Evolutionary conservation across 30 jellyfish, hydroid and myxozoan genomes (phyloP).

Genomic region (Euphysa ruthae): DNA sequence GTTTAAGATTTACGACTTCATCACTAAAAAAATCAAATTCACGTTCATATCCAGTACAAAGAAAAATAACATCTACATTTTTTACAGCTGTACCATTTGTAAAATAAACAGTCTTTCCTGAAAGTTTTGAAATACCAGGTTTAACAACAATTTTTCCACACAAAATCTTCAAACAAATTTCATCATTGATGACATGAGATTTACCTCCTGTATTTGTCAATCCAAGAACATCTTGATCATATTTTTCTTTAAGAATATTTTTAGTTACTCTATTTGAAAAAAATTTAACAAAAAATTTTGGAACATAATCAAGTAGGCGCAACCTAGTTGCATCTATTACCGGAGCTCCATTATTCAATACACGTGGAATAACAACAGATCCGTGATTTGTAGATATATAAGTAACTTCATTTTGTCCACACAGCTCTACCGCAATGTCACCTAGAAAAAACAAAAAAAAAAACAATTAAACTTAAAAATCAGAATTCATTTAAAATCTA

Average conservation of each 20-base stretch:
- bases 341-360: slow-evolving; percentile 1
- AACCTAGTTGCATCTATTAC: not conserved
- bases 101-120: slow-evolving; percentile 5
- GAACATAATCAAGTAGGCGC: slow-evolving; percentile 1
- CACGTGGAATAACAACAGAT: slow-evolving; percentile 1
- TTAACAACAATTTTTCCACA: slow-evolving; percentile 16
- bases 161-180: not conserved
- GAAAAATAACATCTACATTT: slow-evolving; percentile 35
- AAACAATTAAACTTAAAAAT: not conserved
- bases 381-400: slow-evolving; percentile 9
- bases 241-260: not conserved
- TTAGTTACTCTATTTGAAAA: not conserved
- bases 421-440: slow-evolving; percentile 18
- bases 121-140: not conserved
- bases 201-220: not conserved
- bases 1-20: slow-evolving; percentile 2
- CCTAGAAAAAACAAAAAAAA: not conserved
- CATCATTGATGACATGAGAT: not conserved
- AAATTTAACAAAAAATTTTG: not conserved
- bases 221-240: slow-evolving; percentile 11
- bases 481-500: too few relatives aligned
- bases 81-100: slow-evolving; percentile 6
- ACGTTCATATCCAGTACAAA: slow-evolving; percentile 72
- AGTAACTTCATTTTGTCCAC: not conserved
- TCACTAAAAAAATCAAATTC: slow-evolving; percentile 41